Percentiles rank a stretch among this genome's conserved stretches.
Evolutionary conservation across 1,140 invertebrate genomes (phyloP).

Genomic region (Drosophila lacteicornis): DNA sequence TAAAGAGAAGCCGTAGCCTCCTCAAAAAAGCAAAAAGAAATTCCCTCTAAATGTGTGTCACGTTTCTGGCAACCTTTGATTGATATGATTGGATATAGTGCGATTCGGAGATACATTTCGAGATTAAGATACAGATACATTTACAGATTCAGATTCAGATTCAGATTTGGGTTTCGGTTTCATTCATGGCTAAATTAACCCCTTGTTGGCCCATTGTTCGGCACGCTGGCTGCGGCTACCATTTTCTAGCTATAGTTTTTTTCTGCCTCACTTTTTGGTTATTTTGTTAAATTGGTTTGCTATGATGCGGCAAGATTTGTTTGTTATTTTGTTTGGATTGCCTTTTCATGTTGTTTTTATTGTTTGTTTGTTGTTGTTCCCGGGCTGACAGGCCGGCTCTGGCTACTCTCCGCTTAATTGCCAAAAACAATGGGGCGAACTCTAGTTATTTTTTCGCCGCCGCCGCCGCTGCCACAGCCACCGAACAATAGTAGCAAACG

Average conservation of each 20-base stretch:
- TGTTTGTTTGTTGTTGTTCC: slow-evolving; percentile 38
- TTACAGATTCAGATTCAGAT: background rate
- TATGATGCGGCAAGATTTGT: slow-evolving; percentile 65
- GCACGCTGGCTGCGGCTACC: slow-evolving; percentile 25
- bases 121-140: background rate
- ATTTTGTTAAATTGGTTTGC: slow-evolving; percentile 65
- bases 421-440: slow-evolving; percentile 48
- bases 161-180: slow-evolving; percentile 7
- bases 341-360: slow-evolving; percentile 45
- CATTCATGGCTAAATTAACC: slow-evolving; percentile 15
- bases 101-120: slow-evolving; percentile 17
- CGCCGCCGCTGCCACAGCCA: background rate
- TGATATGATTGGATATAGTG: slow-evolving; percentile 69
- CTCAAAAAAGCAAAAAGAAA: slow-evolving; percentile 11
- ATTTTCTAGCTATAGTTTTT: slow-evolving; percentile 20
- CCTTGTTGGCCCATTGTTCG: slow-evolving; percentile 36
- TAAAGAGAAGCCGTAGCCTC: slow-evolving; percentile 29
- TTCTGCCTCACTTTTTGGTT: slow-evolving; percentile 5
- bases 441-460: slow-evolving; percentile 4
- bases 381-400: background rate
- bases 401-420: slow-evolving; percentile 58
- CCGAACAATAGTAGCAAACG: slow-evolving; percentile 49
- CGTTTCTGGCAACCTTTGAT: slow-evolving; percentile 64
- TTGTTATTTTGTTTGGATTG: slow-evolving; percentile 44
- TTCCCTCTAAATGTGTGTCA: slow-evolving; percentile 69